Evolutionary conservation across 1,140 invertebrate species (phyloP).

Genomic region (Brachystomella parvula): DNA sequence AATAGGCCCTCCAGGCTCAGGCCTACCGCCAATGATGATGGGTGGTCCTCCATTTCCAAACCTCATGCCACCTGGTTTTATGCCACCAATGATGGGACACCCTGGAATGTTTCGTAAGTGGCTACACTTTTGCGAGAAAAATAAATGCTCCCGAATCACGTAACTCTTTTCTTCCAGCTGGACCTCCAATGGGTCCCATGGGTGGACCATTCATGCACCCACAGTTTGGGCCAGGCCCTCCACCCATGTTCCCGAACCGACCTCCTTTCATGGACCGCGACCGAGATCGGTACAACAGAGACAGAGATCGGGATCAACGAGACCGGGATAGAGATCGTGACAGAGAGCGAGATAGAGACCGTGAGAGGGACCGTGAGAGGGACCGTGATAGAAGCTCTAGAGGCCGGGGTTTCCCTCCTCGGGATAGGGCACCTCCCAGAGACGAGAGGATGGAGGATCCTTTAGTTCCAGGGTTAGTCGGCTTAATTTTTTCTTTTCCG

Average conservation of each 20-base stretch:
- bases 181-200: slow-evolving; percentile 14
- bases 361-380: slow-evolving; percentile 7
- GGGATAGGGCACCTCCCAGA: slow-evolving; percentile 3
- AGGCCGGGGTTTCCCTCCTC: background rate
- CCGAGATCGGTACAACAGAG: slow-evolving; percentile 16
- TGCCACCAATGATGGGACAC: slow-evolving; percentile 15
- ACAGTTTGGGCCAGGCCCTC: slow-evolving; percentile 12
- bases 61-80: slow-evolving; percentile 26
- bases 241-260: slow-evolving; percentile 1
- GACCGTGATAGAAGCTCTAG: slow-evolving; percentile 5
- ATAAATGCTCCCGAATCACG: background rate
- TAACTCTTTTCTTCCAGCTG: background rate
- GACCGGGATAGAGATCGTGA: slow-evolving; percentile 8
- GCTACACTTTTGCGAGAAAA: background rate
- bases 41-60: slow-evolving; percentile 14
- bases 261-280: slow-evolving; percentile 11
- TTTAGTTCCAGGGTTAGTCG: background rate
- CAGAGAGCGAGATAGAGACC: slow-evolving; percentile 23
- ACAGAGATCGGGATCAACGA: slow-evolving; percentile 14
- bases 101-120: slow-evolving; percentile 23
- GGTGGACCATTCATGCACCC: background rate
- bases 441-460: slow-evolving; percentile 7
- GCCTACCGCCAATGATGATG: slow-evolving; percentile 19
- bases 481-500: background rate
- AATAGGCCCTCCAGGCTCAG: background rate